A percentile compares a stretch with the other conserved stretches of the same genome.
phyloP scores from a whole-genome alignment of 2,888 invertebrate genomes.

The Kryphioiulus occultus region DNA sequence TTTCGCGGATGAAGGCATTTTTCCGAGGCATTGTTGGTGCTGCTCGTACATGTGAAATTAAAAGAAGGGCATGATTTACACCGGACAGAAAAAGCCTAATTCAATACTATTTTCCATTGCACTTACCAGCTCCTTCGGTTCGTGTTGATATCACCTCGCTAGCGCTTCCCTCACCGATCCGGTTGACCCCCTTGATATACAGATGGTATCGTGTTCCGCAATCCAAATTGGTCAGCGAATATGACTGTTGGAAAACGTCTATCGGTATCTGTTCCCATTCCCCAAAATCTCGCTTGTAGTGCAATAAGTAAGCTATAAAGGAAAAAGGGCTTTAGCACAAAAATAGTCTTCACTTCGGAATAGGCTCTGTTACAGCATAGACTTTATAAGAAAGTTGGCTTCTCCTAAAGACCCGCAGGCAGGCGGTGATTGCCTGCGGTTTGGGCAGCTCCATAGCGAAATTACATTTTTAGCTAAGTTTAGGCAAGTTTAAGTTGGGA shows the following conservation, averaged over 20 bases:
- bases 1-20: slow-evolving; percentile 51
- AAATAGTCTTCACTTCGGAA: too few species aligned
- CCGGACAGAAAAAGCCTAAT: too few species aligned
- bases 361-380: too few species aligned
- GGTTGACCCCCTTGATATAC: slow-evolving; percentile 90
- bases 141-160: slow-evolving; percentile 75
- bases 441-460: too few species aligned
- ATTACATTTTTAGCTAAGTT: too few species aligned
- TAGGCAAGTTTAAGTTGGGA: too few species aligned
- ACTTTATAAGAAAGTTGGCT: too few species aligned
- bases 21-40: slow-evolving; percentile 49
- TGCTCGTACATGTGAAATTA: background rate
- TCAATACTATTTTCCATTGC: background rate
- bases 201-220: slow-evolving; percentile 95
- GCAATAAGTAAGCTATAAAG: slow-evolving; percentile 69
- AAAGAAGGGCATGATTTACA: too few species aligned
- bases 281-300: slow-evolving; percentile 93
- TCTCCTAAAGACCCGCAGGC: too few species aligned
- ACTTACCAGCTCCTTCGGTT: slow-evolving; percentile 81
- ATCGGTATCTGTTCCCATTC: slow-evolving; percentile 82
- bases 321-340: background rate
- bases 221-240: slow-evolving; percentile 82
- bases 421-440: too few species aligned
- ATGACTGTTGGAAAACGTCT: slow-evolving; percentile 70
- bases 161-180: slow-evolving; percentile 77